Evolutionary conservation across 2,797 vertebrate species (phyloP).

Genomic region (Myiothlypis chrysogaster): DNA sequence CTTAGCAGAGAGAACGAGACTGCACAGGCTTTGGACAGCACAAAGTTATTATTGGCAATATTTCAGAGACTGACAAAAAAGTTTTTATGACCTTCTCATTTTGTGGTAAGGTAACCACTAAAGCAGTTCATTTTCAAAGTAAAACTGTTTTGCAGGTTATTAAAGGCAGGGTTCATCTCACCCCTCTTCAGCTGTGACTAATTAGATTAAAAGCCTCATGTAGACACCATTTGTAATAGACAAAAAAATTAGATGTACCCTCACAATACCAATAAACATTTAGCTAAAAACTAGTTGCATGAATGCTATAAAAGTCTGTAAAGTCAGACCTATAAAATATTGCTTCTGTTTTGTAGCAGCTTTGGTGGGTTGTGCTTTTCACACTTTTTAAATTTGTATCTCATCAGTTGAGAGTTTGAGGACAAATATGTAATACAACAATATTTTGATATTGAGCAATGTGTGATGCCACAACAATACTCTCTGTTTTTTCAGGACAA

Average conservation of each 20-base stretch:
- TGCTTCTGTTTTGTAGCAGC: neutral
- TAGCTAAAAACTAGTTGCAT: neutral
- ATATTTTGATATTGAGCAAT: neutral
- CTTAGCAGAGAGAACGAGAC: neutral
- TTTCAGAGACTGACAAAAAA: neutral
- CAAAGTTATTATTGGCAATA: neutral
- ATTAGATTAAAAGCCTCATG: neutral
- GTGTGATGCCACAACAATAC: neutral
- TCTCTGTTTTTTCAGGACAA: neutral
- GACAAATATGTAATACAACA: neutral
- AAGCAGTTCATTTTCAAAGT: neutral
- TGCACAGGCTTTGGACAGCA: neutral
- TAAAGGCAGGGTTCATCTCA: neutral
- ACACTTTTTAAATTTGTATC: neutral
- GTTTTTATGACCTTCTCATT: neutral
- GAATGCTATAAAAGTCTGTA: neutral
- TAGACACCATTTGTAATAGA: neutral
- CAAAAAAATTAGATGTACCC: neutral
- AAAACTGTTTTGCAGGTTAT: neutral
- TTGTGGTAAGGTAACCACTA: neutral
- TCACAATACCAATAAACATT: neutral
- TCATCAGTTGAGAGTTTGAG: neutral
- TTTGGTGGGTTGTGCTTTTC: neutral
- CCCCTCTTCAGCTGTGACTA: neutral
- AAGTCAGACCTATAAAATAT: neutral